Evolutionary conservation across 2,888 invertebrate species (phyloP).

Genomic region (Agelastica alni): DNA sequence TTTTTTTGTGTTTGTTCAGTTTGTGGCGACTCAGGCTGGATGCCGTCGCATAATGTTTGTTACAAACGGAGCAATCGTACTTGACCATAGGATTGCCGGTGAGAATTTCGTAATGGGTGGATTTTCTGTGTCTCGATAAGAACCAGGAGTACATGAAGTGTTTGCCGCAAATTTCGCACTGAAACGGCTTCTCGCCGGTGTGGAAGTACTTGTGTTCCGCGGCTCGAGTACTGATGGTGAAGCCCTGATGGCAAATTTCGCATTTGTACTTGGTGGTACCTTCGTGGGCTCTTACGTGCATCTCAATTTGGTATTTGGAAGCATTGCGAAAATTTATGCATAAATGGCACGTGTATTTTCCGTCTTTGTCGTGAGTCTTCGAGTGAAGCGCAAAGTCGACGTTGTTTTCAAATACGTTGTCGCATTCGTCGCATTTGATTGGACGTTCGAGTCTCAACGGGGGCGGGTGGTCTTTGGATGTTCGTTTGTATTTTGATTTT

Average conservation of each 20-base stretch:
- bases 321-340: slow-evolving; percentile 36
- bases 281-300: slow-evolving; percentile 38
- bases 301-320: slow-evolving; percentile 33
- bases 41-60: slow-evolving; percentile 51
- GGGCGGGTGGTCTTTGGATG: slow-evolving; percentile 29
- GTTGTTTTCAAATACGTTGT: slow-evolving; percentile 47
- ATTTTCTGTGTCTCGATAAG: slow-evolving; percentile 59
- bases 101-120: slow-evolving; percentile 58
- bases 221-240: slow-evolving; percentile 36
- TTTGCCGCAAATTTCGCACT: slow-evolving; percentile 53
- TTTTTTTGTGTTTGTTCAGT: slow-evolving; percentile 48
- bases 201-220: slow-evolving; percentile 54
- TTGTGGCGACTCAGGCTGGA: slow-evolving; percentile 49
- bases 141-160: slow-evolving; percentile 61
- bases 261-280: slow-evolving; percentile 42
- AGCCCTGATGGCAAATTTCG: slow-evolving; percentile 44
- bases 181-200: slow-evolving; percentile 56
- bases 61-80: slow-evolving; percentile 52
- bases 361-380: slow-evolving; percentile 33
- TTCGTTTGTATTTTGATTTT: slow-evolving; percentile 18
- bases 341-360: slow-evolving; percentile 37
- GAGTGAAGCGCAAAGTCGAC: slow-evolving; percentile 42
- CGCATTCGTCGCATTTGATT: slow-evolving; percentile 48
- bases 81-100: slow-evolving; percentile 50
- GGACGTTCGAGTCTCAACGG: slow-evolving; percentile 44